These are phyloP conservation scores for Chamaea fasciata DNA, from an alignment of 2,113 vertebrate species.

Conservation along the genomic window DNA sequence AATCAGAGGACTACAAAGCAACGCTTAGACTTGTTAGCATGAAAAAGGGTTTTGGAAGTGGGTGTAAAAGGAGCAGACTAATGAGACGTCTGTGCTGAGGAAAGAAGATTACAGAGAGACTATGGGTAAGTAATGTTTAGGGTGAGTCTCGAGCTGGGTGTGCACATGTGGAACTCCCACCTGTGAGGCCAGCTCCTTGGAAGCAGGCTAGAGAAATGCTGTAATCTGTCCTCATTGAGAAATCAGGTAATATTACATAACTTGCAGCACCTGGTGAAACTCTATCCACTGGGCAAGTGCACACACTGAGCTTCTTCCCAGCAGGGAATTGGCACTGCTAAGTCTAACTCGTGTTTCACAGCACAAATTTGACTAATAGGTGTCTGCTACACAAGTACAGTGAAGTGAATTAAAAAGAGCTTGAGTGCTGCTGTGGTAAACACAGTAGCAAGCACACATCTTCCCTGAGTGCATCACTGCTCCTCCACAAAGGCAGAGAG, in stretches of 20 bases:
- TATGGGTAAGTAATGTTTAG: conserved; percentile 36
- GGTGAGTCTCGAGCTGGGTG: conserved; percentile 44
- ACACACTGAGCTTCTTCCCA: not conserved
- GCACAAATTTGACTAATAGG: conserved; percentile 31
- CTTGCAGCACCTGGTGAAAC: conserved; percentile 40
- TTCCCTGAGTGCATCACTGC: not conserved
- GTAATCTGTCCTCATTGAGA: conserved; percentile 38
- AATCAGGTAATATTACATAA: conserved; percentile 49
- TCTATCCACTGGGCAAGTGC: not conserved
- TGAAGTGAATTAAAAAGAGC: not conserved
- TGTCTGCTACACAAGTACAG: not conserved
- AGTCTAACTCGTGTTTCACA: not conserved
- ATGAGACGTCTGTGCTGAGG: conserved; percentile 47
- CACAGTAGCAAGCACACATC: not conserved
- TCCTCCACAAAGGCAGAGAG: not conserved
- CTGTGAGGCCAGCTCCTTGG: conserved; percentile 34
- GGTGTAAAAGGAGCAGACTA: conserved; percentile 53
- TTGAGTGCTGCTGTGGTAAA: not conserved
- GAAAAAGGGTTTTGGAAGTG: conserved; percentile 59
- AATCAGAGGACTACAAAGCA: conserved; percentile 58
- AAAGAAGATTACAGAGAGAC: conserved; percentile 53
- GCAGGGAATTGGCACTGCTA: not conserved
- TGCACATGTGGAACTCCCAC: conserved; percentile 44
- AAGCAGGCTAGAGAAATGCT: conserved; percentile 44
- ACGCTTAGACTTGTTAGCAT: conserved; percentile 52